Evolutionary conservation across 2,113 vertebrate species (phyloP).

Genomic region (human (Homo sapiens)): GRCh38 chr2:22012501-22013000

Average conservation of each 20-base stretch:
- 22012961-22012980: not conserved
- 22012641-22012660: not conserved
- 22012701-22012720: not conserved
- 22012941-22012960: not conserved
- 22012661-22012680: not conserved
- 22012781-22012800: not conserved
- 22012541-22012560: not conserved
- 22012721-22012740: not conserved
- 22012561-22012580: not conserved
- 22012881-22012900: not conserved
- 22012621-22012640: not conserved
- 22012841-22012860: not conserved
- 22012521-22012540: not conserved
- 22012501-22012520: not conserved
- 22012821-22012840: not conserved
- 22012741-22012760: not conserved
- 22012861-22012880: not conserved
- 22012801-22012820: not conserved
- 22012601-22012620: not conserved
- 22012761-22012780: not conserved
- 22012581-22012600: not conserved
- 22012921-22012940: conserved; percentile 12
- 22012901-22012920: not conserved
- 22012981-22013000: not conserved
- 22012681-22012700: not conserved